phyloP scores from a whole-genome alignment of 2,113 vertebrate genomes.

The Protobothrops flavoviridis region DNA sequence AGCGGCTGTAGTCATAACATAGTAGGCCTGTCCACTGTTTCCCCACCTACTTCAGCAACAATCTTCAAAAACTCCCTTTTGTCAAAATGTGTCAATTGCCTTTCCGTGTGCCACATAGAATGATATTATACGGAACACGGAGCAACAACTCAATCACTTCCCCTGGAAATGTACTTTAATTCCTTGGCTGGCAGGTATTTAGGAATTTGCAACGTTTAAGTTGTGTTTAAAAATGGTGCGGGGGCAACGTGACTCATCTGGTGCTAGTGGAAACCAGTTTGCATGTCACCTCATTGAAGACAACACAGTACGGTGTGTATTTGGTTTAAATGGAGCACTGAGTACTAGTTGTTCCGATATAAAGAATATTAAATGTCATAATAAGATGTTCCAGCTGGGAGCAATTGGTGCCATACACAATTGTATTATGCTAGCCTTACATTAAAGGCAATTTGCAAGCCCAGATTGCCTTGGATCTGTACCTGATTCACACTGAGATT shows the following conservation, averaged over 20 bases:
- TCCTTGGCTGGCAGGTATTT: neutral
- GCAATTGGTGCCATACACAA: neutral
- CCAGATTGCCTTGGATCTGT: neutral
- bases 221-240: neutral
- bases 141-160: neutral
- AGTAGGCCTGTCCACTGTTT: constrained; percentile 52
- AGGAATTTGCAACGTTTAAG: neutral
- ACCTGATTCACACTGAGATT: neutral
- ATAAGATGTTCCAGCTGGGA: neutral
- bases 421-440: neutral
- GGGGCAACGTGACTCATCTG: no score
- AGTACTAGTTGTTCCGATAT: neutral
- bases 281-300: neutral
- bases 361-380: neutral
- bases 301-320: neutral
- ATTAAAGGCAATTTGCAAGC: neutral
- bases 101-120: neutral
- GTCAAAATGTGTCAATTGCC: constrained; percentile 6
- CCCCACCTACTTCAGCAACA: constrained; percentile 18
- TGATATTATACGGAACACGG: neutral
- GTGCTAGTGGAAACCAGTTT: neutral
- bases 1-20: constrained; percentile 47
- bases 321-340: neutral
- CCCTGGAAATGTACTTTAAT: neutral
- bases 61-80: neutral